A percentile compares a stretch with the other conserved stretches of the same genome.
Conservation (phyloP, 2,113 vertebrate species). For the Fregetta grallaria region DNA sequence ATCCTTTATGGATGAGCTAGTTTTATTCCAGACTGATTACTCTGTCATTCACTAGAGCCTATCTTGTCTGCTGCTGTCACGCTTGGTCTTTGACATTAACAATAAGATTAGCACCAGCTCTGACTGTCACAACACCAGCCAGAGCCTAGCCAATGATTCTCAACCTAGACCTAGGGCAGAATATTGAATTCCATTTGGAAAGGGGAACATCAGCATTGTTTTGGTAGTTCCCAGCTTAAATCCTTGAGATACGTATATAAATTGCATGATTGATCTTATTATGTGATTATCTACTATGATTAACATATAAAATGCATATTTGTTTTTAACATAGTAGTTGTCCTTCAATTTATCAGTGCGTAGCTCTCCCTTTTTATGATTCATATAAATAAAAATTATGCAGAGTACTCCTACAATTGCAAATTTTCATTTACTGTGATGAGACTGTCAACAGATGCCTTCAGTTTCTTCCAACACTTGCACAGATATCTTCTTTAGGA, state of each 20-base stretch:
- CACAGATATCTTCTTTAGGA: background rate
- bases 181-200: background rate
- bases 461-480: background rate
- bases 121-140: conserved; percentile 56
- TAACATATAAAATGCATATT: background rate
- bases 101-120: conserved; percentile 70
- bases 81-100: conserved; percentile 71
- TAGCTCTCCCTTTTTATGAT: background rate
- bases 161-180: background rate
- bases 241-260: background rate
- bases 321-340: background rate
- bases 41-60: conserved; percentile 71
- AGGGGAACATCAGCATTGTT: background rate
- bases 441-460: background rate
- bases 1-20: conserved; percentile 69
- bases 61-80: conserved; percentile 69
- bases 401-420: background rate
- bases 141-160: conserved; percentile 7
- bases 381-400: background rate
- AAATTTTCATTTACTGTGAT: background rate
- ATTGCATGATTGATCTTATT: background rate
- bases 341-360: background rate
- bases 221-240: background rate
- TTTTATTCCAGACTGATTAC: conserved; percentile 70
- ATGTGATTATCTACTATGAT: background rate